These are phyloP conservation scores for Tenebrio molitor DNA, from an alignment of 1,140 invertebrate genomes.

Conservation along the genomic window DNA sequence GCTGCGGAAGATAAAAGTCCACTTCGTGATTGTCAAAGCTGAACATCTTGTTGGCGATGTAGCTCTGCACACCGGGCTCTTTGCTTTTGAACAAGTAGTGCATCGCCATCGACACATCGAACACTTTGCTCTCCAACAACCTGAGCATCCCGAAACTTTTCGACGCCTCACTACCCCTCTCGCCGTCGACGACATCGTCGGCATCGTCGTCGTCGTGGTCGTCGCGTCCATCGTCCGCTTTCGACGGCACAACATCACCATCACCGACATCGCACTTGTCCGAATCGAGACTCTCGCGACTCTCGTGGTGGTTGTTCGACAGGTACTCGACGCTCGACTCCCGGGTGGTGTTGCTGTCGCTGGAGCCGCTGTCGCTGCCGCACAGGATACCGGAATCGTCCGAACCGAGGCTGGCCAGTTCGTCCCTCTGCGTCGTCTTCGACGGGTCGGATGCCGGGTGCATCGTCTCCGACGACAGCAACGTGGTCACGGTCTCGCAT, in stretches of 20 bases:
- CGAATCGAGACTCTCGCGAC: conserved; percentile 74
- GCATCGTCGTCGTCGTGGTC: conserved; percentile 30
- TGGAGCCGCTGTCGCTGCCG: conserved; percentile 74
- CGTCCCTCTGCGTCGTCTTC: conserved; percentile 70
- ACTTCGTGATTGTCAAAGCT: conserved; percentile 93
- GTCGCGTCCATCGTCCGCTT: not conserved
- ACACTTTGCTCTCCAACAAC: conserved; percentile 96
- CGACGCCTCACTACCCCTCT: conserved; percentile 35
- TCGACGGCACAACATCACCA: no score
- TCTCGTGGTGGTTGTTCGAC: conserved; percentile 71
- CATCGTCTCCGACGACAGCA: conserved; percentile 7
- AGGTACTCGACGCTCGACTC: conserved; percentile 67
- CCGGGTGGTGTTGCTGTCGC: conserved; percentile 59
- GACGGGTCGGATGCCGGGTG: conserved; percentile 13
- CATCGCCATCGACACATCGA: conserved; percentile 98
- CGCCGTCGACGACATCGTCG: not conserved
- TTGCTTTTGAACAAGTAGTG: conserved; percentile 99
- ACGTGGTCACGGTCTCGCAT: conserved; percentile 68
- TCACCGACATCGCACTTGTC: not conserved
- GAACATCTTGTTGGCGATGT: conserved; percentile 97
- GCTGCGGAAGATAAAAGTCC: conserved; percentile 97
- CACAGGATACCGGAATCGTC: conserved; percentile 89
- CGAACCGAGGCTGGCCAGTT: conserved; percentile 83
- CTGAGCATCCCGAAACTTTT: conserved; percentile 75
- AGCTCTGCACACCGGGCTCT: conserved; percentile 96